These are phyloP conservation scores for Elymnias hypermnestra DNA, from an alignment of 1,140 invertebrate species.

Conservation along the genomic window DNA sequence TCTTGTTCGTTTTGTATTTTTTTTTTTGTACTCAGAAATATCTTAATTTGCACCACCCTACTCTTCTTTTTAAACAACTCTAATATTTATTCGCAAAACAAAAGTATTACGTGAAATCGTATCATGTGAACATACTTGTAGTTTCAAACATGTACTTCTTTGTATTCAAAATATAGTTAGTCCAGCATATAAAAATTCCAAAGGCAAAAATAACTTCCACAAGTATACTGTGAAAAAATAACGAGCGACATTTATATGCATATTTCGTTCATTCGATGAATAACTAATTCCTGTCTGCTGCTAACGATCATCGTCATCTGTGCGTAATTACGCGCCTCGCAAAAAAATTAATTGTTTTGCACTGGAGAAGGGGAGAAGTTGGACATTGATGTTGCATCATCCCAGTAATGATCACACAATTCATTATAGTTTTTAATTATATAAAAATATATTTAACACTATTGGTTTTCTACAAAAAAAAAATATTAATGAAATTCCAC, in stretches of 20 bases:
- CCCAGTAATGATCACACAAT: neutral
- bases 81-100: too few relatives aligned
- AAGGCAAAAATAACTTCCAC: constrained; percentile 1
- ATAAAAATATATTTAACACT: too few relatives aligned
- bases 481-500: too few relatives aligned
- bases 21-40: too few relatives aligned
- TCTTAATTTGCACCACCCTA: too few relatives aligned
- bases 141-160: too few relatives aligned
- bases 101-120: too few relatives aligned
- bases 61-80: too few relatives aligned
- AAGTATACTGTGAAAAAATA: constrained; percentile 4
- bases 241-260: constrained; percentile 14
- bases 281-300: constrained; percentile 15
- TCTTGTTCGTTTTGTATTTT: too few relatives aligned
- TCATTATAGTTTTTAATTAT: neutral
- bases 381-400: constrained; percentile 7
- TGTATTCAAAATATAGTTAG: too few relatives aligned
- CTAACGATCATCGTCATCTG: constrained; percentile 56
- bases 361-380: constrained; percentile 8
- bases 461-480: too few relatives aligned
- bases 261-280: constrained; percentile 21
- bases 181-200: neutral
- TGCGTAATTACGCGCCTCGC: constrained; percentile 43
- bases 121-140: too few relatives aligned
- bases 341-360: constrained; percentile 59